Percentiles rank a stretch among this genome's conserved stretches.
phyloP scores from a whole-genome alignment of 2,797 vertebrate genomes.

The Melopsittacus undulatus region DNA sequence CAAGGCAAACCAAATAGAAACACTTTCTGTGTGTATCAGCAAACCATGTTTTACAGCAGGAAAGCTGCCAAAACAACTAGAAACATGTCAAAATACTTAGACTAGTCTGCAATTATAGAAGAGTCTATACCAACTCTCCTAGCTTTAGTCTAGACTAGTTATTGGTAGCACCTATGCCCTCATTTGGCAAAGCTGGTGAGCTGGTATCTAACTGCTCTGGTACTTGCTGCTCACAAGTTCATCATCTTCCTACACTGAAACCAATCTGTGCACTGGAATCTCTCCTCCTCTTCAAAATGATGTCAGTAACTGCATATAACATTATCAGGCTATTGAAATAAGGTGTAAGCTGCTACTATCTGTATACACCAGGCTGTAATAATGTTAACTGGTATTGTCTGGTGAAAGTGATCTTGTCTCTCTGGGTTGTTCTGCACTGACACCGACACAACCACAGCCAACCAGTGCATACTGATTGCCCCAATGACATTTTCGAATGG shows the following conservation, averaged over 20 bases:
- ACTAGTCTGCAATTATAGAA: background rate
- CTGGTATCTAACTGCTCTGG: too few relatives aligned
- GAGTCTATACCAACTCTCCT: background rate
- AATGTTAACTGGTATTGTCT: rapidly evolving
- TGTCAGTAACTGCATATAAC: background rate
- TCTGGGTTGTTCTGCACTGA: background rate
- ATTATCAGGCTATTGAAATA: background rate
- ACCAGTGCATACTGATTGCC: rapidly evolving
- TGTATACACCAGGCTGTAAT: background rate
- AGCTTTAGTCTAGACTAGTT: background rate
- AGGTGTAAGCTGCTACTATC: background rate
- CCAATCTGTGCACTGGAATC: background rate
- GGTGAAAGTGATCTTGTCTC: background rate
- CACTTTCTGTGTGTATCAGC: slow-evolving; percentile 4
- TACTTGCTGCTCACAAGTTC: background rate
- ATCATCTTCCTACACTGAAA: background rate
- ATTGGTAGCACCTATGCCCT: background rate
- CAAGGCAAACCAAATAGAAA: slow-evolving; percentile 58
- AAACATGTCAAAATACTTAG: slow-evolving; percentile 10
- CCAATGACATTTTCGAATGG: background rate
- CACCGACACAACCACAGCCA: too few relatives aligned
- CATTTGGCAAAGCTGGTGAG: background rate
- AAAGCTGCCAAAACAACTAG: slow-evolving; percentile 29
- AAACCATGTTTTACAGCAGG: slow-evolving; percentile 45
- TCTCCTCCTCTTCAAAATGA: background rate